phyloP scores from a whole-genome alignment of 2,888 invertebrate species.

The Pristionchus arcanus region DNA sequence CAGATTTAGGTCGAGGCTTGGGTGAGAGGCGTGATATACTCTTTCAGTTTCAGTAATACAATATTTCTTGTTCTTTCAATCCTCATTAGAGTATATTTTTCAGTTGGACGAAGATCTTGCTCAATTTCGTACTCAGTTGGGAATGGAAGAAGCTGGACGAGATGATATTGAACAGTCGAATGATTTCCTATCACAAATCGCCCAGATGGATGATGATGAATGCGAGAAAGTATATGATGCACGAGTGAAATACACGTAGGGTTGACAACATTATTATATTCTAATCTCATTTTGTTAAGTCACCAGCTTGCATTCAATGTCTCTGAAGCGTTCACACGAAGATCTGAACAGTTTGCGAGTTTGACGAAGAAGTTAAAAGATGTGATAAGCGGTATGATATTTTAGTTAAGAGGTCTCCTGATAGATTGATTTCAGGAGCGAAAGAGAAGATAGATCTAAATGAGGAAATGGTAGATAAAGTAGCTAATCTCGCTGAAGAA shows the following conservation, averaged over 20 bases:
- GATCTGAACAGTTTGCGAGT: conserved; percentile 45
- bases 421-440: background rate
- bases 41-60: background rate
- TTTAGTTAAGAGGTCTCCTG: too few relatives aligned
- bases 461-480: conserved; percentile 35
- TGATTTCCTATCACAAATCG: conserved; percentile 60
- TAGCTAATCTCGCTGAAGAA: conserved; percentile 6
- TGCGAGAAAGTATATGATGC: conserved; percentile 59
- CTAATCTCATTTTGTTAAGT: background rate
- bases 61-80: background rate
- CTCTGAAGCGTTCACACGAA: background rate
- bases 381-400: background rate
- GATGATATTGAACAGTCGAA: conserved; percentile 10
- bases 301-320: conserved; percentile 38
- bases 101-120: conserved; percentile 54
- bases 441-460: background rate
- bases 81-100: background rate
- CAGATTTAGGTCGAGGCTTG: too few relatives aligned
- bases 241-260: conserved; percentile 60
- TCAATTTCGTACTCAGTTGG: background rate
- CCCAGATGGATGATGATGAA: conserved; percentile 59
- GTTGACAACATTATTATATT: background rate
- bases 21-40: too few relatives aligned
- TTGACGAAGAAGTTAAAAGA: conserved; percentile 48
- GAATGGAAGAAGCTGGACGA: background rate